Conservation (phyloP, 2,888 invertebrate genomes). For the Hydrotaea cyrtoneurina region DNA sequence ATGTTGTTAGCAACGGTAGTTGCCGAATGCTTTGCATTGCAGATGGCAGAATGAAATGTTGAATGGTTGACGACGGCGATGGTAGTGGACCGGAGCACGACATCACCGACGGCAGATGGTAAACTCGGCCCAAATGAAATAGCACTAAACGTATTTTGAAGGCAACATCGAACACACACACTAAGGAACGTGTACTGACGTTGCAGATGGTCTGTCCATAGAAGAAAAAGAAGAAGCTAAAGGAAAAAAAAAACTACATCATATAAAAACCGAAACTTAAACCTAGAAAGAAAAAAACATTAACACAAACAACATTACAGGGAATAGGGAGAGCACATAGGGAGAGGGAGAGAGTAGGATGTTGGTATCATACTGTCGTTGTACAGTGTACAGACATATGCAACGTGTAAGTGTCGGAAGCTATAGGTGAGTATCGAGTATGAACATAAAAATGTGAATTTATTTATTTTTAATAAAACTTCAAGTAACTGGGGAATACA, state of each 20-base stretch:
- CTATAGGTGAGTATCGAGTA: conserved; percentile 22
- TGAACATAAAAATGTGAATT: conserved; percentile 42
- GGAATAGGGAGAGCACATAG: conserved; percentile 2
- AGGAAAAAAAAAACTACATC: not conserved
- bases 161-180: conserved; percentile 34
- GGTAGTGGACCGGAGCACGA: conserved; percentile 1
- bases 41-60: conserved; percentile 45
- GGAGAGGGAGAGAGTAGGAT: conserved; percentile 4
- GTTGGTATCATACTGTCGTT: too few species aligned
- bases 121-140: not conserved
- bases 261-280: conserved; percentile 22
- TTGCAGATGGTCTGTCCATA: conserved; percentile 56
- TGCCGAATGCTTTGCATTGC: conserved; percentile 39
- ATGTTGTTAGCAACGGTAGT: conserved; percentile 45
- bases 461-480: conserved; percentile 52
- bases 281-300: conserved; percentile 4
- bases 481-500: conserved; percentile 49
- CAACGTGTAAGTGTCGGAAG: not conserved
- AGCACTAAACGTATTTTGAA: conserved; percentile 1
- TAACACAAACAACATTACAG: not conserved
- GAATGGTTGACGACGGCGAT: conserved; percentile 1
- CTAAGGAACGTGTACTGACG: conserved; percentile 45
- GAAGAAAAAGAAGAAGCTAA: conserved; percentile 1
- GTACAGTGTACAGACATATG: too few species aligned
- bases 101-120: conserved; percentile 23